Base-by-base conservation (phyloP, 2,113 vertebrate genomes). In the Elaphurus davidianus region DNA sequence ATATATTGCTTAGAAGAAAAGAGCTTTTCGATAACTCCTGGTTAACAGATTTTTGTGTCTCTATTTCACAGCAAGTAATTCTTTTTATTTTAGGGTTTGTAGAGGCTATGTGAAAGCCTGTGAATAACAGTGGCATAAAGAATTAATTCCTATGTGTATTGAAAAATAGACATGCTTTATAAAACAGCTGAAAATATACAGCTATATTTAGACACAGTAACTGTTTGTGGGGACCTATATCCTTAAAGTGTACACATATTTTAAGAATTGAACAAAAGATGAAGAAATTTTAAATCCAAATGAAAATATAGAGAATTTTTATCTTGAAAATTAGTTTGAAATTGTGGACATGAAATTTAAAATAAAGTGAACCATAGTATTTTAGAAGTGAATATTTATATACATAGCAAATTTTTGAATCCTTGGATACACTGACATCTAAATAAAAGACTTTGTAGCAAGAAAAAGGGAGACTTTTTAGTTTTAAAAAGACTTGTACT, bases 31-130 rank as follows among this genome's bases (percentile, higher is more conserved):
- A 45, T 97, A 96, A 90, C 5, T 85, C 36, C 54, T 5, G 93
- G n/a, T 95, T 97, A 96, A 94, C 83, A 59, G 90, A 94, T 84
- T 95, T 98, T 97, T 87, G n/a, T 94, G 0, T 87, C 96, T 98
- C 33, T 0, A 36, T 90, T 92, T 95, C 92, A 90, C 79, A 85
- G 74, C 84, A 96, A 95, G 71, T 3, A 76, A 78, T 19, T 64
- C 4, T 71, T 96, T 95, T 55, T 21, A 36, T 90, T 97, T 78
- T 95, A 87, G 8, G 33, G 67, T 89, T 88, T 97, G n/a, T 81
- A 92, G 54, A 52, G 76, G 45, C 84, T 83, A 45, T 40, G 12
- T 7, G 64, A 19, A 52, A 54, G 25, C 1, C 67, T 54, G 67
- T 93, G 57, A 95, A 98, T 93, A 95, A 45, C 50, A 93, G 60